These are phyloP conservation scores for Protobothrops mucrosquamatus DNA, from an alignment of 2,113 vertebrate species.

Conservation along the genomic window DNA sequence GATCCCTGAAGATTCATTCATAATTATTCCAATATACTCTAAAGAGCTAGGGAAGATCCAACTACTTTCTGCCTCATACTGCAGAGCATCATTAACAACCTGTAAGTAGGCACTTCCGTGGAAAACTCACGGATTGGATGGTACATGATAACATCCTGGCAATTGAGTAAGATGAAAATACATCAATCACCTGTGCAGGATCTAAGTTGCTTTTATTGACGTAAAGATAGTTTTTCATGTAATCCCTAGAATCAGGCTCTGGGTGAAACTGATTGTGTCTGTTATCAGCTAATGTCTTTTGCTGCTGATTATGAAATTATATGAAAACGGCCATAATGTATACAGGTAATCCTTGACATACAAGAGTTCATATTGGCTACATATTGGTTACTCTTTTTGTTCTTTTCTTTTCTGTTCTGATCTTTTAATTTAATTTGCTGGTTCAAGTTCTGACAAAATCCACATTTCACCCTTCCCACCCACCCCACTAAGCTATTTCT, in stretches of 20 bases:
- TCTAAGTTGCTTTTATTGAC: not conserved
- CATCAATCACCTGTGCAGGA: not conserved
- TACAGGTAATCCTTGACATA: not conserved
- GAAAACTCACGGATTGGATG: not conserved
- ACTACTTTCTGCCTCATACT: not conserved
- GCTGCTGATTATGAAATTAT: not conserved
- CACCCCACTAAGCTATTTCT: not conserved
- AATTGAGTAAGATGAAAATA: not conserved
- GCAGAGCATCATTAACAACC: not conserved
- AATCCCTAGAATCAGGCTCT: not conserved
- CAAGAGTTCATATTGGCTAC: not conserved
- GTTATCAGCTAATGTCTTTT: not conserved
- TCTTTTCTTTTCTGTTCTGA: not conserved
- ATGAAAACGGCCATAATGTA: not conserved
- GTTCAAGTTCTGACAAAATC: not conserved
- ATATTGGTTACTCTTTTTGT: not conserved
- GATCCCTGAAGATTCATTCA: not conserved
- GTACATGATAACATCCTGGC: not conserved
- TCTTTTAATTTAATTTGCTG: not conserved
- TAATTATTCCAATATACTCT: not conserved
- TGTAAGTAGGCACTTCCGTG: not conserved
- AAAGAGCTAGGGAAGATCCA: not conserved
- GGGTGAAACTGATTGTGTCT: not conserved
- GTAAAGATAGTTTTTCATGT: not conserved
- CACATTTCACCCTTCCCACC: not conserved